phyloP scores from a whole-genome alignment of 2,797 vertebrate species.

The Sebastolobus alascanus region DNA sequence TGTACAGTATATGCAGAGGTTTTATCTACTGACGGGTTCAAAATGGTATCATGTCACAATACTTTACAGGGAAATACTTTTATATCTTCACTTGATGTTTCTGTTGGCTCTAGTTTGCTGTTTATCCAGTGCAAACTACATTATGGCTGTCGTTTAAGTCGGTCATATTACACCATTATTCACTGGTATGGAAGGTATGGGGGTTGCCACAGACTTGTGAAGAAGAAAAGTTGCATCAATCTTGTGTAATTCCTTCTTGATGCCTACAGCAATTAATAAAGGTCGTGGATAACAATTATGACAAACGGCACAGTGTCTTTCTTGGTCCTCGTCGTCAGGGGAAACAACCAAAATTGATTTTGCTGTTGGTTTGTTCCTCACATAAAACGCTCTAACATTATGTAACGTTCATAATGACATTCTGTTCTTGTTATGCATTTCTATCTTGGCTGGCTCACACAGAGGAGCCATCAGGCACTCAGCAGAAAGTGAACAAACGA shows the following conservation, averaged over 20 bases:
- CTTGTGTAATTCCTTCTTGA: not conserved
- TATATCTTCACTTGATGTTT: not conserved
- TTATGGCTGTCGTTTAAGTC: not conserved
- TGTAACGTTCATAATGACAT: slow-evolving; percentile 38
- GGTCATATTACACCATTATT: not conserved
- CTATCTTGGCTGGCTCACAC: slow-evolving; percentile 21
- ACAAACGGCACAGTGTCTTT: not conserved
- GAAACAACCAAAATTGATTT: slow-evolving; percentile 29
- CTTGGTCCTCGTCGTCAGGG: slow-evolving; percentile 26
- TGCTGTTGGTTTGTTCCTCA: slow-evolving; percentile 7
- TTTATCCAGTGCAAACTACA: not conserved
- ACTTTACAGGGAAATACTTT: not conserved
- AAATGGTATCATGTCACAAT: not conserved
- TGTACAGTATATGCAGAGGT: not conserved
- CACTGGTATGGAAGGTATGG: not conserved
- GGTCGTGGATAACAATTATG: not conserved
- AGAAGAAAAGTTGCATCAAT: not conserved
- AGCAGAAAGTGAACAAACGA: slow-evolving; percentile 10
- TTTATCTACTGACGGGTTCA: not conserved
- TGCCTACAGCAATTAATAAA: not conserved
- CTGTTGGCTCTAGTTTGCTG: not conserved
- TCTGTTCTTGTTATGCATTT: slow-evolving; percentile 41
- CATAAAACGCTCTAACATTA: slow-evolving; percentile 23
- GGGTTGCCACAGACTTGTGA: not conserved
- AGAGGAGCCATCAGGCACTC: slow-evolving; percentile 21